Percentiles rank a stretch among this genome's conserved stretches.
Conservation (phyloP, 1,140 invertebrate species). For the Camponotus vicinus region DNA sequence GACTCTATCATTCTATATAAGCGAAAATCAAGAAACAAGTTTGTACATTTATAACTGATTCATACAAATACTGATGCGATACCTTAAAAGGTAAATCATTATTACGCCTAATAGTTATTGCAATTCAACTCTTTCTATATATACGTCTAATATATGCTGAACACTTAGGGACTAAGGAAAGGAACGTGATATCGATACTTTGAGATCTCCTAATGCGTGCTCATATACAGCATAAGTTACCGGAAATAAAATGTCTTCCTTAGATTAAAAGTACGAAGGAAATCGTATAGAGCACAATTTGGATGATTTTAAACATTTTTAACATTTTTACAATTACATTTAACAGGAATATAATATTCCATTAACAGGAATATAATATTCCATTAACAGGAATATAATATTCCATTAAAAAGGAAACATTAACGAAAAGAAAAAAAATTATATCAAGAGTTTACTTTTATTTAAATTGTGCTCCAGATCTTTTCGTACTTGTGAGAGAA, state of each 20-base stretch:
- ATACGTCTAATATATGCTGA: slow-evolving; percentile 33
- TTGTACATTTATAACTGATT: slow-evolving; percentile 32
- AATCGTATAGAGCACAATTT: neutral
- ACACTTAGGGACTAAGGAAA: slow-evolving; percentile 52
- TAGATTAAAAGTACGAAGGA: neutral
- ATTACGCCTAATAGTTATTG: slow-evolving; percentile 60
- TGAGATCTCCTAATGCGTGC: neutral
- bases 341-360: neutral
- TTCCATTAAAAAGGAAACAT: neutral
- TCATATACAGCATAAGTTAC: neutral
- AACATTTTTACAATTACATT: slow-evolving; percentile 4
- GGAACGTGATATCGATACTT: slow-evolving; percentile 29
- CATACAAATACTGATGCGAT: slow-evolving; percentile 43
- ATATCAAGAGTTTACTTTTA: neutral
- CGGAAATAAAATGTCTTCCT: neutral
- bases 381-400: neutral
- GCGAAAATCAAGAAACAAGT: neutral
- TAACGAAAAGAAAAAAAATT: neutral
- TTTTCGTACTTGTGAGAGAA: neutral
- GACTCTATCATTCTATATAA: slow-evolving; percentile 7
- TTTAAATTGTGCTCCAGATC: neutral
- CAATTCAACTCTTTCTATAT: slow-evolving; percentile 27
- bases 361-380: no score
- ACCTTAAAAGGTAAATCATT: slow-evolving; percentile 45
- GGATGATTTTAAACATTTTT: neutral